Conservation (phyloP, 1,140 invertebrate species). For the Orchesella cincta region DNA sequence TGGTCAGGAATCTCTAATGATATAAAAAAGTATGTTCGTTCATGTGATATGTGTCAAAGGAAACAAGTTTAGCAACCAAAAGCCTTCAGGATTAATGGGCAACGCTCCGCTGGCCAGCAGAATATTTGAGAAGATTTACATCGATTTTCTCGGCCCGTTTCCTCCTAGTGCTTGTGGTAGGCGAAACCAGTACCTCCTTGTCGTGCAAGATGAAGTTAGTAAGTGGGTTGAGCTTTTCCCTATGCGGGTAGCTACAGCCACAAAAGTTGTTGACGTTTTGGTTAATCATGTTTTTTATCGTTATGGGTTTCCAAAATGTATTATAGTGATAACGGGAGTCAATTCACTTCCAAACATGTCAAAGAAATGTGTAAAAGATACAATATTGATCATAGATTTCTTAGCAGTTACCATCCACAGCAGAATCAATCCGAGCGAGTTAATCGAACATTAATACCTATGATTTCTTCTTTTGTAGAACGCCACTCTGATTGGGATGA, state of each 20-base stretch:
- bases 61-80: constrained; percentile 1
- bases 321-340: constrained; percentile 51
- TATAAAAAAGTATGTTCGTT: constrained; percentile 31
- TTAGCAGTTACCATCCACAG: constrained; percentile 55
- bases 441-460: constrained; percentile 57
- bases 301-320: constrained; percentile 52
- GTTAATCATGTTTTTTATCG: constrained; percentile 49
- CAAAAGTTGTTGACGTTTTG: constrained; percentile 51
- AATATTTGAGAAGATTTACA: constrained; percentile 40
- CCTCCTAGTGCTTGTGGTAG: constrained; percentile 15
- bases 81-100: not conserved
- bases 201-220: constrained; percentile 53
- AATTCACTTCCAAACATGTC: constrained; percentile 30
- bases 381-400: constrained; percentile 39
- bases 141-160: constrained; percentile 48
- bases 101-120: not conserved
- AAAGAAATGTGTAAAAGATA: constrained; percentile 29
- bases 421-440: constrained; percentile 57
- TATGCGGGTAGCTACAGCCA: constrained; percentile 51
- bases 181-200: constrained; percentile 51
- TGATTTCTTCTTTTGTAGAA: constrained; percentile 54
- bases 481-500: constrained; percentile 55
- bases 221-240: constrained; percentile 52
- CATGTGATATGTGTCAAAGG: constrained; percentile 35
- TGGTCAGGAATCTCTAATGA: constrained; percentile 33